Conservation (phyloP, 2,888 invertebrate species). For the Plebejus argus region DNA sequence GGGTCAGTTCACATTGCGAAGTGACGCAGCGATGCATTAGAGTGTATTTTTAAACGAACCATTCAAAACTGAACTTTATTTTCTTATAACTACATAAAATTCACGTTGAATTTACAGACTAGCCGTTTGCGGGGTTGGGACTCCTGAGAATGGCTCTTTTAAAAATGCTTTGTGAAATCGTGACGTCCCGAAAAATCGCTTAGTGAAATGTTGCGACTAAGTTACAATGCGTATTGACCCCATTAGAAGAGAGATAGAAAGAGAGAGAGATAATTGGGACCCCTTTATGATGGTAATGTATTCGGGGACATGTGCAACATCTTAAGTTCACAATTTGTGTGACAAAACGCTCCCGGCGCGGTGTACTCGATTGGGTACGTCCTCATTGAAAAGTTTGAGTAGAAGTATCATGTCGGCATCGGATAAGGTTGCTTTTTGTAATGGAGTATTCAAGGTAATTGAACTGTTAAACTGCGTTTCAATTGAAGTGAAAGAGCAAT, state of each 20-base stretch:
- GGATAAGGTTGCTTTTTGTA: not conserved
- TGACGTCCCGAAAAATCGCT: no score
- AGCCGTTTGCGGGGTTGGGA: no score
- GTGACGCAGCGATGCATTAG: no score
- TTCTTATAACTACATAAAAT: no score
- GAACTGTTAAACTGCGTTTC: not conserved
- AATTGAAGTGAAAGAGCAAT: not conserved
- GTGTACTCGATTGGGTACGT: not conserved
- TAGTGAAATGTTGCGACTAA: not conserved
- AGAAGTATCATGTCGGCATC: not conserved
- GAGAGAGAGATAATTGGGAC: not conserved
- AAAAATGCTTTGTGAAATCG: no score
- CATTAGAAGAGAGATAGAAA: not conserved
- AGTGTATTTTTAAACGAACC: no score
- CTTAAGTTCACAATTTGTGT: not conserved
- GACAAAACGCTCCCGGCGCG: slow-evolving; percentile 1
- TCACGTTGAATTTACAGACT: no score
- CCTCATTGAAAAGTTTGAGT: not conserved
- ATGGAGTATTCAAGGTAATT: not conserved
- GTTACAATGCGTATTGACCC: not conserved
- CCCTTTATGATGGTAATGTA: slow-evolving; percentile 16
- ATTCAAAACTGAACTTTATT: no score
- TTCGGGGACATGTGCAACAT: not conserved
- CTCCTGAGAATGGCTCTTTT: no score
- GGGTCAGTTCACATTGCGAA: no score